Conservation (phyloP, 2,888 invertebrate genomes). For the Patella depressa region DNA sequence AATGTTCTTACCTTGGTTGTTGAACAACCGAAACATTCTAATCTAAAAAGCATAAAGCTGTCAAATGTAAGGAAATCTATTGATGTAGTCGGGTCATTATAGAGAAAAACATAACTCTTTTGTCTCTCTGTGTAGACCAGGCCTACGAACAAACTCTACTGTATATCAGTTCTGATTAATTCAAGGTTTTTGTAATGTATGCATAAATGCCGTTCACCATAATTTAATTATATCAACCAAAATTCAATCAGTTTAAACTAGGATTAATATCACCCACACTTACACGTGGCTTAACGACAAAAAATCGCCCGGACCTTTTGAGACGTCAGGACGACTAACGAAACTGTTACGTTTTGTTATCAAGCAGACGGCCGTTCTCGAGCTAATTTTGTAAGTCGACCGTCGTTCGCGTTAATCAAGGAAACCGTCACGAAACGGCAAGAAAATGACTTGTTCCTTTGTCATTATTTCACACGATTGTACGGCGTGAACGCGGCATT, state of each 20-base stretch:
- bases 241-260: slow-evolving; percentile 5
- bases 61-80: no score
- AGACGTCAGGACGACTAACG: not conserved
- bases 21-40: not conserved
- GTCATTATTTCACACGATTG: not conserved
- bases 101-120: no score
- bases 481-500: no score
- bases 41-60: not conserved
- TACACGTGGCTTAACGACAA: slow-evolving; percentile 8
- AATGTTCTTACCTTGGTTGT: not conserved
- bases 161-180: no score
- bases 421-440: not conserved
- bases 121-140: no score
- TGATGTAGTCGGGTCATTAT: no score
- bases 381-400: slow-evolving; percentile 5
- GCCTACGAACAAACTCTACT: no score
- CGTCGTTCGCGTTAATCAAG: slow-evolving; percentile 7
- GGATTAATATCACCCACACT: slow-evolving; percentile 9
- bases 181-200: no score
- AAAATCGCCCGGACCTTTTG: not conserved
- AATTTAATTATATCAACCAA: slow-evolving; percentile 6
- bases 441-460: slow-evolving; percentile 1
- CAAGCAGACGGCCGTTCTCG: not conserved
- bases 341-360: slow-evolving; percentile 5
- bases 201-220: not conserved